A percentile compares a stretch with the other conserved stretches of the same genome.
Evolutionary conservation across 2,113 vertebrate genomes (phyloP).

Genomic region (Orthonyx spaldingii): DNA sequence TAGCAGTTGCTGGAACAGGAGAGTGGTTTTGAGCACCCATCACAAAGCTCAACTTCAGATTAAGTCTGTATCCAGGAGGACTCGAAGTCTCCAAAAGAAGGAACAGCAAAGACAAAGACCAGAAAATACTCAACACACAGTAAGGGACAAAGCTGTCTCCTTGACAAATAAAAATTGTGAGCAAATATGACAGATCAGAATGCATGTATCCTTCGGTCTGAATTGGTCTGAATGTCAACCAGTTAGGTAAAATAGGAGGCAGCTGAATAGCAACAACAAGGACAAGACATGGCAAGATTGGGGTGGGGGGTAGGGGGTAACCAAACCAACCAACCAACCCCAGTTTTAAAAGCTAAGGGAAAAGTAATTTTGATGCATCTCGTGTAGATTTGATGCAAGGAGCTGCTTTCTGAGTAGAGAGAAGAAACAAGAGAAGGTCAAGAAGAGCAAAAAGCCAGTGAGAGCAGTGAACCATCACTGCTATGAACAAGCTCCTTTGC

Average conservation of each 20-base stretch:
- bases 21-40: not conserved
- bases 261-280: not conserved
- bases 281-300: rapidly evolving
- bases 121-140: not conserved
- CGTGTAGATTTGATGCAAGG: not conserved
- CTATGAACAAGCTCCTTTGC: rapidly evolving
- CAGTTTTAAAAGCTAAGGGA: not conserved
- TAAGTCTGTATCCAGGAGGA: not conserved
- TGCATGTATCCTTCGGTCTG: not conserved
- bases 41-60: not conserved
- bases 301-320: rapidly evolving
- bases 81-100: not conserved
- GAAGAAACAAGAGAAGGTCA: not conserved
- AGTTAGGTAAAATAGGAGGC: not conserved
- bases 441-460: not conserved
- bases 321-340: not conserved
- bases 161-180: not conserved
- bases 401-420: not conserved
- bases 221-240: not conserved
- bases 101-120: not conserved
- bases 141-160: not conserved
- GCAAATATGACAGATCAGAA: not conserved
- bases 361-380: not conserved
- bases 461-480: not conserved
- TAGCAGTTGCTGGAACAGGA: not conserved